Percentiles rank a stretch among this genome's conserved stretches.
These are phyloP conservation scores for Patella vulgata DNA, from an alignment of 1,140 invertebrate genomes.

Conservation along the genomic window DNA sequence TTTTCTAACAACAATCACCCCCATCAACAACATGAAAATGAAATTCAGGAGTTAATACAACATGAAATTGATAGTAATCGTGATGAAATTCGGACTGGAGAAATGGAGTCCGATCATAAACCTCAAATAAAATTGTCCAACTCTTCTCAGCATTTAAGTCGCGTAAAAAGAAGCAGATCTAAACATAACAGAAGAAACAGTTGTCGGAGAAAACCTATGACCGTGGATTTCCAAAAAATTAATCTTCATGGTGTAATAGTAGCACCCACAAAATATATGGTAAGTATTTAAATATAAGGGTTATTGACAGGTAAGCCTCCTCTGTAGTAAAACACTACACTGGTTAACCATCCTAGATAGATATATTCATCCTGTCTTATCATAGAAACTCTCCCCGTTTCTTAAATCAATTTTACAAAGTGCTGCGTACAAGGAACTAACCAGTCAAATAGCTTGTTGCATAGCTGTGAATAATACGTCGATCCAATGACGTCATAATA, in stretches of 20 bases:
- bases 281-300: constrained; percentile 23
- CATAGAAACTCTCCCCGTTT: no score
- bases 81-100: neutral
- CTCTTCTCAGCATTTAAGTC: neutral
- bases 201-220: constrained; percentile 86
- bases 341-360: no score
- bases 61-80: constrained; percentile 36
- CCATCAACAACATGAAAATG: constrained; percentile 29
- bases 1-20: constrained; percentile 49
- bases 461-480: no score
- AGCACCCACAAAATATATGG: constrained; percentile 90
- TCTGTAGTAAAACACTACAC: no score
- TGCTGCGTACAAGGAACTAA: no score
- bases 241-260: constrained; percentile 99
- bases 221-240: constrained; percentile 94
- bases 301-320: no score
- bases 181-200: constrained; percentile 71
- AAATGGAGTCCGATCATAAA: neutral
- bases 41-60: constrained; percentile 42
- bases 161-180: constrained; percentile 11
- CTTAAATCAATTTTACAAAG: no score
- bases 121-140: neutral
- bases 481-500: no score
- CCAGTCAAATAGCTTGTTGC: no score
- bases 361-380: no score